phyloP scores from a whole-genome alignment of 2,113 vertebrate genomes.

The Hippocampus zosterae region DNA sequence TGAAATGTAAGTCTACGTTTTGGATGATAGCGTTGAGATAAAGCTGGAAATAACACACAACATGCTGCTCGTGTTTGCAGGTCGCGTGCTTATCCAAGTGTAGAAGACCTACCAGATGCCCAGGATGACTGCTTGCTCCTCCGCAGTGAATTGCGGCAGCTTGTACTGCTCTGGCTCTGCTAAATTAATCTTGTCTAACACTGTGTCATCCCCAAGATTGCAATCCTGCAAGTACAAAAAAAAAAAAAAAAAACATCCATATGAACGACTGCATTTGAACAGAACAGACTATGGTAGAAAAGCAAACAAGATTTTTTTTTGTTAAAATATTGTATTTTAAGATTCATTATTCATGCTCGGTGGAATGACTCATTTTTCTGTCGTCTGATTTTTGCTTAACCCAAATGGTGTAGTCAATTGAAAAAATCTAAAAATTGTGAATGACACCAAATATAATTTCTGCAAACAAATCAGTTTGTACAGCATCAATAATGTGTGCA shows the following conservation, averaged over 20 bases:
- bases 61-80: neutral
- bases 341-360: no score
- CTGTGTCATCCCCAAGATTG: conserved; percentile 84
- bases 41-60: neutral
- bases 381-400: no score
- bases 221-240: conserved; percentile 72
- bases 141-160: conserved; percentile 84
- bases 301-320: neutral
- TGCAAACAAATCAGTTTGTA: no score
- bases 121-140: conserved; percentile 91
- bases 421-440: no score
- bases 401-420: no score
- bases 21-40: no score
- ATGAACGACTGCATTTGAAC: neutral
- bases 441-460: no score
- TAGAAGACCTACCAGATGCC: conserved; percentile 80
- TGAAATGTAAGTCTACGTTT: no score
- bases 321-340: no score
- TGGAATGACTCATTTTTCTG: no score
- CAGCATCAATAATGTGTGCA: no score
- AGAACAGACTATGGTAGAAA: neutral
- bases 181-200: conserved; percentile 84
- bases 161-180: conserved; percentile 78
- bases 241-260: conserved; percentile 3
- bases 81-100: neutral